Evolutionary conservation across 2,113 vertebrate species (phyloP).

Genomic region (Xerus inauris): DNA sequence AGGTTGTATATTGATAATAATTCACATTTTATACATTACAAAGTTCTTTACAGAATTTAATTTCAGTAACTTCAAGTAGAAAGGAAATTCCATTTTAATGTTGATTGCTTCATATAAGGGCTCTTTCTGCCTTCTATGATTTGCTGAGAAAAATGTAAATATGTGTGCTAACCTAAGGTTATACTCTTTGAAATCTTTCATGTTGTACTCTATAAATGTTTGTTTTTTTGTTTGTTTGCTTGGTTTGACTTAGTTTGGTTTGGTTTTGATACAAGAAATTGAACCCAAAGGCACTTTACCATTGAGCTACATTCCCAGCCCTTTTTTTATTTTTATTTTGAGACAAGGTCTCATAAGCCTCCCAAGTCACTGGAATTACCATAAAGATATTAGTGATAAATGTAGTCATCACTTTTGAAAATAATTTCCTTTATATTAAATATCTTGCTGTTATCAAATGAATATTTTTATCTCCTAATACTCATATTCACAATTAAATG

Average conservation of each 20-base stretch:
- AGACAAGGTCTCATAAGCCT: no score
- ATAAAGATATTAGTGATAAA: background rate
- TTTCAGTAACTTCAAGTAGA: background rate
- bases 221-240: background rate
- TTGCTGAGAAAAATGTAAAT: background rate
- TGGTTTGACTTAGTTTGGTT: no score
- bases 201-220: background rate
- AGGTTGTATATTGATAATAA: background rate
- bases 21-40: background rate
- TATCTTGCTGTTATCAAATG: background rate
- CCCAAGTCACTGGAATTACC: no score
- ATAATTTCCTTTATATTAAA: background rate
- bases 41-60: background rate
- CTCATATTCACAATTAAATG: background rate
- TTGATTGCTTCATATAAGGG: background rate
- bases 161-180: background rate
- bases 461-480: slow-evolving; percentile 10
- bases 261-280: no score
- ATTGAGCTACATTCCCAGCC: no score
- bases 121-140: background rate
- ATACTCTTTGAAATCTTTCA: background rate
- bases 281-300: no score
- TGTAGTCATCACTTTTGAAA: background rate
- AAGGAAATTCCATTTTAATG: background rate
- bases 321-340: no score